Conservation (phyloP, 2,888 invertebrate genomes). For the Atrina japonica region DNA sequence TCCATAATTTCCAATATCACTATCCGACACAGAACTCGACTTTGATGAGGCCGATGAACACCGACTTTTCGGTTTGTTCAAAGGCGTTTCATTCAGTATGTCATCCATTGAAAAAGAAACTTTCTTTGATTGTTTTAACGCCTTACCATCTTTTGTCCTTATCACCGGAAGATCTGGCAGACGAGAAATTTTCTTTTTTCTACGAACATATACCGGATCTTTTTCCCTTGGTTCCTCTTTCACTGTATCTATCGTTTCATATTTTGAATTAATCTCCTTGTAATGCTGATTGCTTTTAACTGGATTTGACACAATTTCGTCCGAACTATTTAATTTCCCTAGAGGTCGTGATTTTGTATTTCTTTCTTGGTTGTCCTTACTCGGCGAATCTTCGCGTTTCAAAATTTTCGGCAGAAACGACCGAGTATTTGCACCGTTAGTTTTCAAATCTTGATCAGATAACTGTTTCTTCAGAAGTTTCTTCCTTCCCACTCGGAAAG, state of each 20-base stretch:
- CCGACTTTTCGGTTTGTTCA: neutral
- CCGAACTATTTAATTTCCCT: constrained; percentile 14
- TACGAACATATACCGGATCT: neutral
- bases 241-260: neutral
- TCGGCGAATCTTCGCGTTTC: constrained; percentile 3
- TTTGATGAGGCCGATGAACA: constrained; percentile 11
- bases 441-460: constrained; percentile 6
- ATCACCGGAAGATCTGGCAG: constrained; percentile 5
- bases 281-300: neutral
- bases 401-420: constrained; percentile 20
- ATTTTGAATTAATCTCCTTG: neutral
- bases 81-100: constrained; percentile 4
- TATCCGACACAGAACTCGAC: constrained; percentile 24
- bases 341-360: constrained; percentile 26
- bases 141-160: neutral
- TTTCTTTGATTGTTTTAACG: constrained; percentile 14
- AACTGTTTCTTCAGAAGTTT: constrained; percentile 7
- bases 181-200: neutral
- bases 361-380: constrained; percentile 1
- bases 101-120: constrained; percentile 40
- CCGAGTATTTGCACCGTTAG: neutral
- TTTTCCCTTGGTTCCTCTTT: neutral
- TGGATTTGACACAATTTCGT: constrained; percentile 6
- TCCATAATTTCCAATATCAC: constrained; percentile 36
- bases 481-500: constrained; percentile 35